Conservation (phyloP, 2,113 vertebrate species). For the Podarcis cretensis region DNA sequence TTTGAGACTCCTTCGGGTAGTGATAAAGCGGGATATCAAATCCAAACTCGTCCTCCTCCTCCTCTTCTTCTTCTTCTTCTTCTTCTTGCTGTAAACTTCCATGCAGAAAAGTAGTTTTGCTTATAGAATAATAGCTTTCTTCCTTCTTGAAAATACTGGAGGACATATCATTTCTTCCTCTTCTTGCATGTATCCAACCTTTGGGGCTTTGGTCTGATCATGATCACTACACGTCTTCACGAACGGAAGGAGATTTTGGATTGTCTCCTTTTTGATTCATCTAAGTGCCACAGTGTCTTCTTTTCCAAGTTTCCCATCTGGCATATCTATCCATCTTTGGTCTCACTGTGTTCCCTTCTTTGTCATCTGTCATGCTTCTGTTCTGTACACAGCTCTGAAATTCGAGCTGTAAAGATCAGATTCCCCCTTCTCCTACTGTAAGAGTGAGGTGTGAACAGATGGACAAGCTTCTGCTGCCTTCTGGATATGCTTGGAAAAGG, state of each 20-base stretch:
- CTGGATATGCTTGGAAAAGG: background rate
- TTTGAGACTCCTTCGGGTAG: no score
- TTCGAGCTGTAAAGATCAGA: background rate
- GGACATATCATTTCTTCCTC: background rate
- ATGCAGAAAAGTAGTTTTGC: background rate
- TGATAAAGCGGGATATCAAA: no score
- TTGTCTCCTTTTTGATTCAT: no score
- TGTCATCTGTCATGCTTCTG: background rate
- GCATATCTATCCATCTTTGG: background rate
- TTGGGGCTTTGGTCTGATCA: background rate
- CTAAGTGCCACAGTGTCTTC: background rate
- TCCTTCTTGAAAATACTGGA: background rate
- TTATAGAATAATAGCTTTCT: background rate
- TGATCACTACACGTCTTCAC: background rate
- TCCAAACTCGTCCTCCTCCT: no score
- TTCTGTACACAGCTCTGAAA: background rate
- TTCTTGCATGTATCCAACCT: background rate
- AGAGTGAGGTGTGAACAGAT: conserved; percentile 1
- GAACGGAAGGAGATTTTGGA: background rate
- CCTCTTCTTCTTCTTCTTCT: no score
- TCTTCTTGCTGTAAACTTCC: background rate
- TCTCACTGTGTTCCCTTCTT: background rate
- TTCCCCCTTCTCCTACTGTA: background rate
- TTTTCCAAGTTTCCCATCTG: background rate
- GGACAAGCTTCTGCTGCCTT: conserved; percentile 24